Conservation (phyloP, 2,888 invertebrate genomes). For the Xylocampa areola region DNA sequence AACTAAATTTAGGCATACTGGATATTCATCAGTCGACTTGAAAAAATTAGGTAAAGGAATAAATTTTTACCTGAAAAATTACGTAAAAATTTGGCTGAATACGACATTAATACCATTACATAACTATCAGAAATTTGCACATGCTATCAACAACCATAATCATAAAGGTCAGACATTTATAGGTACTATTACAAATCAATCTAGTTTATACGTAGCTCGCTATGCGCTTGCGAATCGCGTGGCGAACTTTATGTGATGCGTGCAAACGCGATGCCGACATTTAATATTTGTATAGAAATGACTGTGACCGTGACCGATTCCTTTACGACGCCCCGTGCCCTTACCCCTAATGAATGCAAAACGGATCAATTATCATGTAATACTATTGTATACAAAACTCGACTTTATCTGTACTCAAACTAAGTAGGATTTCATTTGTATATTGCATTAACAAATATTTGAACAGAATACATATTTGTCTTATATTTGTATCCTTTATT, state of each 20-base stretch:
- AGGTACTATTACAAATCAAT: constrained; percentile 24
- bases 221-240: constrained; percentile 49
- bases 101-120: not conserved
- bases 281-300: constrained; percentile 40
- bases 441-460: constrained; percentile 2
- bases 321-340: constrained; percentile 37
- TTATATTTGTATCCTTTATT: constrained; percentile 26
- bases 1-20: not conserved
- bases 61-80: not conserved
- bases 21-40: not conserved
- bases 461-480: constrained; percentile 2
- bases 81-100: not conserved
- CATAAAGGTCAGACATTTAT: constrained; percentile 19
- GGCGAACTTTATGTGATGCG: constrained; percentile 46
- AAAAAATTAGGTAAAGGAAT: not conserved
- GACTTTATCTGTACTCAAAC: constrained; percentile 5
- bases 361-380: constrained; percentile 46
- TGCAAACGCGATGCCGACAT: constrained; percentile 38
- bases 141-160: not conserved
- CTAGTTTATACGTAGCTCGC: constrained; percentile 18
- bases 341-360: constrained; percentile 42
- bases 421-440: not conserved
- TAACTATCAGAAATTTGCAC: not conserved
- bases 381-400: constrained; percentile 28
- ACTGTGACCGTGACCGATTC: constrained; percentile 49